These are phyloP conservation scores for Lasius fuliginosus DNA, from an alignment of 2,888 invertebrate species.

Conservation along the genomic window DNA sequence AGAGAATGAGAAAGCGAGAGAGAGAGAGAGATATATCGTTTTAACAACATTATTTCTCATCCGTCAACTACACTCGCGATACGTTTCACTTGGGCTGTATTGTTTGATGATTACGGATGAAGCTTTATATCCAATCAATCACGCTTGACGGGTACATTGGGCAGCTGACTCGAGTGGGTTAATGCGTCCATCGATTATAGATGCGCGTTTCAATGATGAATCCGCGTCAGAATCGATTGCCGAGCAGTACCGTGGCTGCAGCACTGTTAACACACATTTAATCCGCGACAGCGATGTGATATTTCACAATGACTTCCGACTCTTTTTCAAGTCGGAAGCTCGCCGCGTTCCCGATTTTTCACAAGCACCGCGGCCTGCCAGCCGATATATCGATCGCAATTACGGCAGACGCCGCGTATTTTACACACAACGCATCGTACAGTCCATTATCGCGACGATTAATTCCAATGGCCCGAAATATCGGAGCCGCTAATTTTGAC, in stretches of 20 bases:
- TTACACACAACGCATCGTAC: constrained; percentile 47
- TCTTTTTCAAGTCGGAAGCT: constrained; percentile 39
- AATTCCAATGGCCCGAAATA: constrained; percentile 34
- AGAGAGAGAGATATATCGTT: constrained; percentile 17
- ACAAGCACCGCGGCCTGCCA: neutral
- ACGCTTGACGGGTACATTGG: constrained; percentile 56
- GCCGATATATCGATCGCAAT: constrained; percentile 50
- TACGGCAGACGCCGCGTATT: constrained; percentile 38
- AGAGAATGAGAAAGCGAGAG: neutral
- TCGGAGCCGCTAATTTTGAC: constrained; percentile 1
- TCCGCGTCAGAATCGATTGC: constrained; percentile 44
- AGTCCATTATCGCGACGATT: constrained; percentile 51
- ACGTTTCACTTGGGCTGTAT: constrained; percentile 49
- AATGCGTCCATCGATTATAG: constrained; percentile 59
- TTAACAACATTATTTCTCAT: constrained; percentile 55
- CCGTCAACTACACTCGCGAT: constrained; percentile 50
- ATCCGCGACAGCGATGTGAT: constrained; percentile 41
- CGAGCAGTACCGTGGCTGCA: neutral
- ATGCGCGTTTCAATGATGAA: constrained; percentile 55
- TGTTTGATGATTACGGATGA: constrained; percentile 56
- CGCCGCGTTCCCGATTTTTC: constrained; percentile 50
- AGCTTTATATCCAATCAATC: constrained; percentile 55
- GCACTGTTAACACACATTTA: constrained; percentile 49
- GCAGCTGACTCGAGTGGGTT: constrained; percentile 55
- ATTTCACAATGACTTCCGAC: constrained; percentile 54